Percentiles rank a stretch among this genome's conserved stretches.
Evolutionary conservation across 2,797 vertebrate genomes (phyloP).

Genomic region (Channa striata): DNA sequence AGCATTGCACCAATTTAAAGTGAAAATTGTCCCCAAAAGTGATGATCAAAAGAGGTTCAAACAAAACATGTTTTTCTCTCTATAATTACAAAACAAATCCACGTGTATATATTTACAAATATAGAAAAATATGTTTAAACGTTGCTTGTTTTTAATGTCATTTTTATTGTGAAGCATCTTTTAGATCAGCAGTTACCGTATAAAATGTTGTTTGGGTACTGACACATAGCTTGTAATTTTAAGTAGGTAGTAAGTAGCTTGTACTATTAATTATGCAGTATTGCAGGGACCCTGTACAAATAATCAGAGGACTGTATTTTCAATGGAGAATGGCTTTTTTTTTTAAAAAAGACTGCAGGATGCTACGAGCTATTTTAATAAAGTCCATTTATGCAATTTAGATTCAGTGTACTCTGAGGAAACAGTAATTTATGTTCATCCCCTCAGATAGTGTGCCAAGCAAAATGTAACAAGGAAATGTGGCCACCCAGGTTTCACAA

Average conservation of each 20-base stretch:
- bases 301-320: neutral
- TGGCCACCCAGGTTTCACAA: neutral
- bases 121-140: no score
- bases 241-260: no score
- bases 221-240: slow-evolving; percentile 4
- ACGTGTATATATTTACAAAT: no score
- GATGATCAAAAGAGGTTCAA: slow-evolving; percentile 1
- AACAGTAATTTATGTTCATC: neutral
- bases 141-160: slow-evolving; percentile 31
- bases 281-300: slow-evolving; percentile 13
- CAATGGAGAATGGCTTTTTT: slow-evolving; percentile 4
- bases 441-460: neutral
- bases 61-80: neutral
- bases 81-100: no score
- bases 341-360: neutral
- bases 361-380: neutral
- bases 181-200: slow-evolving; percentile 7
- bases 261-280: neutral
- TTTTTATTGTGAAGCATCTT: slow-evolving; percentile 12
- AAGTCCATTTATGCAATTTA: neutral
- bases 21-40: neutral
- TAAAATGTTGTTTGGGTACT: slow-evolving; percentile 1
- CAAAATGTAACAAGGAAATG: neutral
- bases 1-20: neutral
- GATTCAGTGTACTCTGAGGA: slow-evolving; percentile 1